Base-by-base conservation (phyloP, 1,140 invertebrate species). In the Antheraea mylitta region DNA sequence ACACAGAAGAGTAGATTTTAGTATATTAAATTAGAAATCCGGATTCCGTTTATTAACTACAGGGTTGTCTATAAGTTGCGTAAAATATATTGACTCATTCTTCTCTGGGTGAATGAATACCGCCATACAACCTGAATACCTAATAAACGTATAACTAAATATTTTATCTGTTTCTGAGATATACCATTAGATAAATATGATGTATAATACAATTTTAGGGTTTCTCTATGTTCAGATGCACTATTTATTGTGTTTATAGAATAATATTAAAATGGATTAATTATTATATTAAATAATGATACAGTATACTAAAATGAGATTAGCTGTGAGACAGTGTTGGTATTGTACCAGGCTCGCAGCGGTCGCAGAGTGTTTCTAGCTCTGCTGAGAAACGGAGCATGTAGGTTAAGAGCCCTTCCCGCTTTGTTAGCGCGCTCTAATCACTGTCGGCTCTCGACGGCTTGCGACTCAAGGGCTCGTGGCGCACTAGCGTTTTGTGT, bases 401-500 rank as follows among this genome's bases (percentile, higher is more conserved):
- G 80, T 91, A 87, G 87, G 89, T 91, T 91, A 91, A 91, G 89
- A 67, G 85, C 80, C 74, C 87, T 91, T 66, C 38, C 79, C 79
- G 82, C 87, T 90, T 89, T 89, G 89, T 91, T 89, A 89, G 89
- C 83, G 82, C 80, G 85, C 83, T 87, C 83, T 91, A 87, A 90
- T 90, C 86, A 90, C 86, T 87, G 83, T 78, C 86, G 82, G 82
- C 75, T 80, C 88, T 89, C 81, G 77, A 85, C 80, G 81, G 73
- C 83, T 82, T 81, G 82, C 83, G 80, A 84, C 75, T 86, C 69
- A 72, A 88, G 87, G 70, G 84, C 81, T 87, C 86, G 80, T 81
- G 81, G 82, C 83, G 81, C 78, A 86, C 80, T 86, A 84, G 87
- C 86, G 87, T 90, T 89, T 90, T 90, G 86, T 87, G 85, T 82